Evolutionary conservation across 2,113 vertebrate genomes (phyloP).

Genomic region (Genyomyrus donnyi): DNA sequence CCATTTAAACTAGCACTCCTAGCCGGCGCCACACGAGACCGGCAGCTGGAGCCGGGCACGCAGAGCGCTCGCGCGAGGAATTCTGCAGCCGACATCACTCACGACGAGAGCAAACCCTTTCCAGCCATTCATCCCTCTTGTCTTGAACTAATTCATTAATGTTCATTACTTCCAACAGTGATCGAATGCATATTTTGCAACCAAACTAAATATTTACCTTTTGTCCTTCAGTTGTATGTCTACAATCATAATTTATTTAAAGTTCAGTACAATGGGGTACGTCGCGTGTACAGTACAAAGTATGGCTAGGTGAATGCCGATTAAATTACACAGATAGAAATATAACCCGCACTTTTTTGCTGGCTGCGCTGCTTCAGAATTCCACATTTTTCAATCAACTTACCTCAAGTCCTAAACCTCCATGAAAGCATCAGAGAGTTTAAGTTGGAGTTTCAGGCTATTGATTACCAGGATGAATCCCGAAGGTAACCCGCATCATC

Average conservation of each 20-base stretch:
- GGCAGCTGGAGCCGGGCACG: too few relatives aligned
- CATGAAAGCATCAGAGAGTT: background rate
- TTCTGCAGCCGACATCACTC: background rate
- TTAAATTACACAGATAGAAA: background rate
- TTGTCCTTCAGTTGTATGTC: background rate
- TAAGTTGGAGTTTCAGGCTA: background rate
- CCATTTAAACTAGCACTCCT: background rate
- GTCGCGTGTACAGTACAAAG: background rate
- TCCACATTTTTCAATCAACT: too few relatives aligned
- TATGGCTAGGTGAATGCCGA: background rate
- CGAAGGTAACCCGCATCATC: too few relatives aligned
- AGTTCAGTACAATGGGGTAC: background rate
- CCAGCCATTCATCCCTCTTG: background rate
- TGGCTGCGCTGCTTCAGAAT: too few relatives aligned
- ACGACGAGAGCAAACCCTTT: background rate
- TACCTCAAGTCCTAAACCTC: too few relatives aligned
- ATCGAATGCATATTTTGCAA: background rate
- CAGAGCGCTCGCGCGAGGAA: background rate
- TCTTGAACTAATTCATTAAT: background rate
- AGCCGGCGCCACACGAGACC: background rate
- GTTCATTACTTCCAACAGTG: background rate
- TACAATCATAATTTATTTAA: background rate
- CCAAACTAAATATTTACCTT: background rate
- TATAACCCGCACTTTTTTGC: too few relatives aligned
- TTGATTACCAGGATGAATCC: too few relatives aligned